Conservation (phyloP, 1,140 invertebrate genomes). For the Eriocheir sinensis region DNA sequence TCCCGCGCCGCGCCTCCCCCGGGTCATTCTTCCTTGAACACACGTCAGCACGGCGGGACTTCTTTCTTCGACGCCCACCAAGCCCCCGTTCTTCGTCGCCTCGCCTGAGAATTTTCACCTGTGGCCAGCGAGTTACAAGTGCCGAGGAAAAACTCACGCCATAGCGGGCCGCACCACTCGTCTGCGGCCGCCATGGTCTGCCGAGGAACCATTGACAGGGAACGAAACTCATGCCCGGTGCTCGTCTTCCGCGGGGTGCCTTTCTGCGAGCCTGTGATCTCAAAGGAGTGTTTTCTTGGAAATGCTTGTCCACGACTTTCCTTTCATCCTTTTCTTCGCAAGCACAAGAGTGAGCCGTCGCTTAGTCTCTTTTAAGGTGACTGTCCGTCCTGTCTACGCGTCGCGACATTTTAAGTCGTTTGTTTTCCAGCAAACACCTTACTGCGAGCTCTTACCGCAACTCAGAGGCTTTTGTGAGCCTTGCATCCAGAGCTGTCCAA, state of each 20-base stretch:
- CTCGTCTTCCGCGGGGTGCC: neutral
- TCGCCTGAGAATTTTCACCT: neutral
- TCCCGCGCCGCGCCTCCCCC: neutral
- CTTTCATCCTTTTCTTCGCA: slow-evolving; percentile 5
- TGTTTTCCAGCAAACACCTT: neutral
- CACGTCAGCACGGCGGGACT: neutral
- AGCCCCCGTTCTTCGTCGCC: neutral
- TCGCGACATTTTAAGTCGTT: neutral
- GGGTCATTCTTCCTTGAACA: neutral
- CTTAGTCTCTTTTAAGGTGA: neutral
- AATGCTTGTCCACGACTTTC: neutral
- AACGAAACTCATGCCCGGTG: neutral
- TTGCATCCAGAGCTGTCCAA: neutral
- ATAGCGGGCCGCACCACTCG: too few species aligned
- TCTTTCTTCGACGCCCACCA: neutral
- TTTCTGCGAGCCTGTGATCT: neutral
- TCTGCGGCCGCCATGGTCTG: too few species aligned
- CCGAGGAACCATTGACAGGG: too few species aligned
- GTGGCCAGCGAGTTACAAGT: neutral
- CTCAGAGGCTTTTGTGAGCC: neutral
- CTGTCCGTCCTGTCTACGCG: neutral
- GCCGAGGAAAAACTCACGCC: too few species aligned
- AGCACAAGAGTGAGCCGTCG: neutral
- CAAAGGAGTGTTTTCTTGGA: neutral
- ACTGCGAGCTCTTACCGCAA: neutral